Evolutionary conservation across 2,797 vertebrate genomes (phyloP).

Genomic region (Manis pentadactyla): DNA sequence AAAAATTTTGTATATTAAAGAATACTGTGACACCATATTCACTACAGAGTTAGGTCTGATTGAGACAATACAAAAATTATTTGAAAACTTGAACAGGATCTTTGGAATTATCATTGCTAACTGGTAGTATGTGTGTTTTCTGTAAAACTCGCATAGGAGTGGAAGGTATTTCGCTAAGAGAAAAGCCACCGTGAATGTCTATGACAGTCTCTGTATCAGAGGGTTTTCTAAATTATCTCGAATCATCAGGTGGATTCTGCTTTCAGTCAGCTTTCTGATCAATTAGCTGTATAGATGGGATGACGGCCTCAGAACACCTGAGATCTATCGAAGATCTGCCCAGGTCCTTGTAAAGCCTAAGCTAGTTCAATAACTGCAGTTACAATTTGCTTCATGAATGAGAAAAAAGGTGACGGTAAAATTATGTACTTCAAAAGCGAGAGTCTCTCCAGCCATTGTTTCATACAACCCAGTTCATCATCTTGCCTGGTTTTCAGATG

Average conservation of each 20-base stretch:
- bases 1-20: neutral
- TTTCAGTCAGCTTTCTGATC: neutral
- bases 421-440: neutral
- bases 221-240: slow-evolving; percentile 10
- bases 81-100: neutral
- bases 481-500: neutral
- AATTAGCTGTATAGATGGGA: neutral
- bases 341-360: neutral
- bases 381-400: neutral
- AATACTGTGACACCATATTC: neutral
- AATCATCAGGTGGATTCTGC: neutral
- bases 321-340: neutral
- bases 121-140: slow-evolving; percentile 6
- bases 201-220: neutral
- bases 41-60: neutral
- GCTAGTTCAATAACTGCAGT: neutral
- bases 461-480: neutral
- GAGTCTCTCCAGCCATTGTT: neutral
- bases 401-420: neutral
- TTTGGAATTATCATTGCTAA: neutral
- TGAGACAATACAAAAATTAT: neutral
- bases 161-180: neutral
- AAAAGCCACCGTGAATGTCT: neutral
- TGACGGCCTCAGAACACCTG: neutral
- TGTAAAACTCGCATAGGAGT: neutral